Conservation (phyloP, 2,888 invertebrate species). For the Himalopsyche japonica region DNA sequence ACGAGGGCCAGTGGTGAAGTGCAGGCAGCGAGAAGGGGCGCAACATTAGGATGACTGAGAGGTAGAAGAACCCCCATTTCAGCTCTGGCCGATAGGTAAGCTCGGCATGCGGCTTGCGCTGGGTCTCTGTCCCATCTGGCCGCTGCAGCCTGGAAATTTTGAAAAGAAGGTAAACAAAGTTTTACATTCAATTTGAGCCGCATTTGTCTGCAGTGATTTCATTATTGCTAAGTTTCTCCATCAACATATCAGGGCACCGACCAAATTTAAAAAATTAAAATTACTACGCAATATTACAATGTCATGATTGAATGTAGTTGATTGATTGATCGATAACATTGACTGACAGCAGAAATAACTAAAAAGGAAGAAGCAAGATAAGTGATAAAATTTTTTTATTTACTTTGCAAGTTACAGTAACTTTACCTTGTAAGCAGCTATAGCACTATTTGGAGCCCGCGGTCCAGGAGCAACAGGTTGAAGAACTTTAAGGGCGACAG, state of each 20-base stretch:
- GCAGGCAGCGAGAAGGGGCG: conserved; percentile 89
- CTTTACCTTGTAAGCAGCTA: conserved; percentile 52
- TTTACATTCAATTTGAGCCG: too few relatives aligned
- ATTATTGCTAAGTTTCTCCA: too few relatives aligned
- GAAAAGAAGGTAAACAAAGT: too few relatives aligned
- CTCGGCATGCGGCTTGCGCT: conserved; percentile 88
- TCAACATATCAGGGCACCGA: too few relatives aligned
- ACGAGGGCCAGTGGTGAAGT: conserved; percentile 87
- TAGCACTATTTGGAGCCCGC: conserved; percentile 44
- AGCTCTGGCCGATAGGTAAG: conserved; percentile 94
- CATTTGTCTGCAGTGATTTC: too few relatives aligned
- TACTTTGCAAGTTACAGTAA: neutral
- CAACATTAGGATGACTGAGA: conserved; percentile 88
- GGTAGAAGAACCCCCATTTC: conserved; percentile 87
- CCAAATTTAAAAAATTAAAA: too few relatives aligned
- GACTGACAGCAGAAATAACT: too few relatives aligned
- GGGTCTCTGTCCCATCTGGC: conserved; percentile 95
- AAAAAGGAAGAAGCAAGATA: neutral
- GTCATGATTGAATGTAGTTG: too few relatives aligned
- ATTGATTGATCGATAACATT: too few relatives aligned
- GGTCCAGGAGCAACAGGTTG: conserved; percentile 87
- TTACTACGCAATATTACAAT: too few relatives aligned
- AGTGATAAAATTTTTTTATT: neutral
- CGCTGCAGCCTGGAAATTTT: conserved; percentile 63
- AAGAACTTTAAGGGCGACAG: conserved; percentile 93